Evolutionary conservation across 2,797 vertebrate species (phyloP).

Genomic region (Megaceryle alcyon): DNA sequence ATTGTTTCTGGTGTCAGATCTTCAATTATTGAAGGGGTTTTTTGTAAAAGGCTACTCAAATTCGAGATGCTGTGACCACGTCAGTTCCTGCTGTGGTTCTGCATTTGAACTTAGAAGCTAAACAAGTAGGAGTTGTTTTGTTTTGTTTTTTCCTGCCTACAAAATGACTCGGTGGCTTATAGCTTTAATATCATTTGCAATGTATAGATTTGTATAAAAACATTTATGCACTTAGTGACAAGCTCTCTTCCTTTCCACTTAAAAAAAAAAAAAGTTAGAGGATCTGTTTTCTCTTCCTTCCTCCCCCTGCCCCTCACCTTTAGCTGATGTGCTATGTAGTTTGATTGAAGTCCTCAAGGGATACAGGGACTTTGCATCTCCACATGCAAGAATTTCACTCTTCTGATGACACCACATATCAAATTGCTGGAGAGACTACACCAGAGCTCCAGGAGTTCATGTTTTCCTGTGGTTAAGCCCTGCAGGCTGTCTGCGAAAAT

Average conservation of each 20-base stretch:
- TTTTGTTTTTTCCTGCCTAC: neutral
- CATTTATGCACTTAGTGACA: accelerated
- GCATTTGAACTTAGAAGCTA: neutral
- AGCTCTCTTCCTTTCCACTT: neutral
- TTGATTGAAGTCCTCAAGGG: neutral
- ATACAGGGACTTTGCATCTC: neutral
- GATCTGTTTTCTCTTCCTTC: neutral
- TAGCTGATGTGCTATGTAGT: neutral
- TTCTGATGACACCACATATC: neutral
- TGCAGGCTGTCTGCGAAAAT: neutral
- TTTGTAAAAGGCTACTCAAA: neutral
- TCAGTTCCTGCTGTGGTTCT: neutral
- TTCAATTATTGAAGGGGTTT: neutral
- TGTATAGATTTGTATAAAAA: neutral
- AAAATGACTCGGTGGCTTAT: neutral
- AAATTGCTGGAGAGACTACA: neutral
- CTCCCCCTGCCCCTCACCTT: accelerated
- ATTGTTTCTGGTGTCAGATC: neutral
- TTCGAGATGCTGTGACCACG: neutral
- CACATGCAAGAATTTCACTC: neutral
- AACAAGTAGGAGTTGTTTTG: neutral
- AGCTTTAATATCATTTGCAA: neutral
- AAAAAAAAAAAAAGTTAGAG: too few relatives aligned
- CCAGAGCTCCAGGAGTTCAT: neutral
- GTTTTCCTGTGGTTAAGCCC: neutral